Conservation (phyloP, 1,140 invertebrate genomes). For the Gyrodactylus salaris region DNA sequence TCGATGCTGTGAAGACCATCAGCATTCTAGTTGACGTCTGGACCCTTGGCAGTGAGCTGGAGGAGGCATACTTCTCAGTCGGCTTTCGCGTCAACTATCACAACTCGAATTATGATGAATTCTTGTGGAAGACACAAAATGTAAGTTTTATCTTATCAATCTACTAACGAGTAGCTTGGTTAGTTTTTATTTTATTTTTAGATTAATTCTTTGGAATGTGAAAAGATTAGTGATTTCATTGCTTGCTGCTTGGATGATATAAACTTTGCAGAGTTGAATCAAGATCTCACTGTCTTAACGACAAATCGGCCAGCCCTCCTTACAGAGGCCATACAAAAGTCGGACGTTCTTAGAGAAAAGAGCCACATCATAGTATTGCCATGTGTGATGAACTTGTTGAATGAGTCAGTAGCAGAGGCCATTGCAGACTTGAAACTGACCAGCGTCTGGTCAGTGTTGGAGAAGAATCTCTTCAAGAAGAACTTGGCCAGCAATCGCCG, state of each 20-base stretch:
- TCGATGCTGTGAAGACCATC: neutral
- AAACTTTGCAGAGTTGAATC: neutral
- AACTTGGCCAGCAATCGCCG: neutral
- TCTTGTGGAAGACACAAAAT: neutral
- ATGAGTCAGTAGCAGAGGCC: neutral
- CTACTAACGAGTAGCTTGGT: too few relatives aligned
- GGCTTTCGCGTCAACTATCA: neutral
- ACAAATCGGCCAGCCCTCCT: neutral
- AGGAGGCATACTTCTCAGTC: neutral
- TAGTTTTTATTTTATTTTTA: too few relatives aligned
- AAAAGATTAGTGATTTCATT: neutral
- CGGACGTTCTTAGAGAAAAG: neutral
- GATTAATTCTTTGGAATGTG: neutral
- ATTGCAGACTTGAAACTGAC: neutral
- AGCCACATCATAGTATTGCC: neutral
- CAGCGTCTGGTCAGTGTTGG: neutral
- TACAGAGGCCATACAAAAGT: neutral
- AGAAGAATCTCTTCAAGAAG: neutral
- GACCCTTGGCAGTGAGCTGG: neutral
- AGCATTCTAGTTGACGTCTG: neutral
- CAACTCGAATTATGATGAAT: neutral
- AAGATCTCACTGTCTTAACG: neutral
- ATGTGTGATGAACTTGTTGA: neutral
- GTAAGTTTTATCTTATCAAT: neutral
- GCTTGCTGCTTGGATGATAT: neutral